These are phyloP conservation scores for Schrankia costaestrigalis DNA, from an alignment of 2,888 invertebrate genomes.

Conservation along the genomic window DNA sequence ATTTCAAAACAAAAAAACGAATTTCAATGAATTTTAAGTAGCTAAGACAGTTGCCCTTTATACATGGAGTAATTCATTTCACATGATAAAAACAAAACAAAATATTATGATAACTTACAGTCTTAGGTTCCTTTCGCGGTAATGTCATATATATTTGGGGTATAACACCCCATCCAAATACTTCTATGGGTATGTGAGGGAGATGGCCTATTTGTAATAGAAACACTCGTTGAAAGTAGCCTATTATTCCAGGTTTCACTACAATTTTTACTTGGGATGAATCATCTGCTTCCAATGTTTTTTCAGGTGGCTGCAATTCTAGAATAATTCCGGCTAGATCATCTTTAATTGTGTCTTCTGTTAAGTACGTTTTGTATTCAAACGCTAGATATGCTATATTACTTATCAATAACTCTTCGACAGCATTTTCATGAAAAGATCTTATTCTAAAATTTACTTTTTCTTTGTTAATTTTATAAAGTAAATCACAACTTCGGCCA, in stretches of 20 bases:
- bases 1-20: too few relatives aligned
- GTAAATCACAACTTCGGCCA: slow-evolving; percentile 75
- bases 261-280: slow-evolving; percentile 62
- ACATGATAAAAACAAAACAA: too few relatives aligned
- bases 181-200: slow-evolving; percentile 73
- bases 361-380: slow-evolving; percentile 62
- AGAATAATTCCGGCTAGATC: slow-evolving; percentile 67
- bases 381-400: slow-evolving; percentile 76
- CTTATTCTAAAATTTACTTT: slow-evolving; percentile 68
- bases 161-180: slow-evolving; percentile 80
- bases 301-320: slow-evolving; percentile 63
- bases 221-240: slow-evolving; percentile 72
- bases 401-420: slow-evolving; percentile 55
- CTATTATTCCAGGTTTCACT: slow-evolving; percentile 78
- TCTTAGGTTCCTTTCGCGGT: too few relatives aligned
- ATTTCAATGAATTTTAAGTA: too few relatives aligned
- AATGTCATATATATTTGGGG: slow-evolving; percentile 80
- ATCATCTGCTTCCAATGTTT: slow-evolving; percentile 61
- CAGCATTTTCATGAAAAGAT: slow-evolving; percentile 63
- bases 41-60: too few relatives aligned
- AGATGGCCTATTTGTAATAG: slow-evolving; percentile 78
- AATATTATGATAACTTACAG: background rate
- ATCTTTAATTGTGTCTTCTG: slow-evolving; percentile 51
- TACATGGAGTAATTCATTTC: too few relatives aligned
- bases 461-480: slow-evolving; percentile 68